A percentile compares a stretch with the other conserved stretches of the same genome.
Evolutionary conservation across 1,140 invertebrate genomes (phyloP).

Genomic region (Heliconius nattereri): DNA sequence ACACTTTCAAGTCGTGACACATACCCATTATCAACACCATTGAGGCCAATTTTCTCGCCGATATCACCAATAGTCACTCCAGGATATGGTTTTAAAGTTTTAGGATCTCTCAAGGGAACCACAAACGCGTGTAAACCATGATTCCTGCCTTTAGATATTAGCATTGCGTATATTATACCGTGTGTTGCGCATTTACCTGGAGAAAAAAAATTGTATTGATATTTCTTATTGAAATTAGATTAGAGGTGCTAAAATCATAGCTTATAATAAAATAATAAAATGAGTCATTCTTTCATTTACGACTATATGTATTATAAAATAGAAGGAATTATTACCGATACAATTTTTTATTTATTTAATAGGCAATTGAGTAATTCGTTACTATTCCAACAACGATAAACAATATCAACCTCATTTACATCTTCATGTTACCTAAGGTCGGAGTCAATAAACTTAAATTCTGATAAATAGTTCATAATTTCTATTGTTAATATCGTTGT

Average conservation of each 20-base stretch:
- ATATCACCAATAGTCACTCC: constrained; percentile 91
- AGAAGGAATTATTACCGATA: no score
- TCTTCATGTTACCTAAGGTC: constrained; percentile 18
- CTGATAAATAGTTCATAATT: not conserved
- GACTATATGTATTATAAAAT: no score
- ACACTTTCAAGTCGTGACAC: not conserved
- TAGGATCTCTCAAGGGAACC: constrained; percentile 88
- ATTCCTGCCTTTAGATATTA: constrained; percentile 88
- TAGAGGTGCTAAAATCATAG: no score
- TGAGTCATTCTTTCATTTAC: no score
- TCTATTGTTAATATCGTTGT: not conserved
- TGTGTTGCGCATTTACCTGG: constrained; percentile 91
- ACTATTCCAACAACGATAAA: not conserved
- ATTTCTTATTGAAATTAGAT: no score
- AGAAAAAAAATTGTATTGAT: not conserved
- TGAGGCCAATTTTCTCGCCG: constrained; percentile 90
- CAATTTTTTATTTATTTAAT: not conserved
- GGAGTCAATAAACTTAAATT: not conserved
- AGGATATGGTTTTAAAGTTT: constrained; percentile 86
- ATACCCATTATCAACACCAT: constrained; percentile 89
- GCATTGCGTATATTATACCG: constrained; percentile 91
- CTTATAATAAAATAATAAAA: no score
- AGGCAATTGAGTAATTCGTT: not conserved
- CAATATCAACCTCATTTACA: constrained; percentile 13
- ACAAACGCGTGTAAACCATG: constrained; percentile 92